phyloP scores from a whole-genome alignment of 37 sponge, comb jelly and placozoan genomes.

The Halichondria panicea region DNA sequence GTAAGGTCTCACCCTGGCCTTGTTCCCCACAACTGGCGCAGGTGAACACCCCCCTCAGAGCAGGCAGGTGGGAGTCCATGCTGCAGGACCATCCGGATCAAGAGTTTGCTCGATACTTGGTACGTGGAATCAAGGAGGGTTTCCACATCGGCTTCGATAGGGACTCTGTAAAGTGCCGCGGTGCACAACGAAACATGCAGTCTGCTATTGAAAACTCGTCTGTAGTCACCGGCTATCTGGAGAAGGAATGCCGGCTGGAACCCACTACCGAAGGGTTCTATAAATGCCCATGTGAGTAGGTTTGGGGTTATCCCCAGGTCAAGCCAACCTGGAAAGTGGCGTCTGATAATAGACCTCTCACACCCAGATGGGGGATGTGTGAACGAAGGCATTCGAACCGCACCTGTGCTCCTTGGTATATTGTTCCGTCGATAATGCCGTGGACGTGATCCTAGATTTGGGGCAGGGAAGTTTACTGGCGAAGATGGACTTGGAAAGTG shows the following conservation, averaged over 20 bases:
- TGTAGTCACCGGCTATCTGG: slow-evolving; percentile 22
- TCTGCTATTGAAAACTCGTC: slow-evolving; percentile 11
- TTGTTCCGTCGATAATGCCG: slow-evolving; percentile 13
- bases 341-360: slow-evolving; percentile 31
- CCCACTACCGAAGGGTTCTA: neutral
- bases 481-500: slow-evolving; percentile 17
- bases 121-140: slow-evolving; percentile 8
- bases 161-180: too few relatives aligned
- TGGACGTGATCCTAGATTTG: neutral
- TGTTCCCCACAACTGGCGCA: neutral
- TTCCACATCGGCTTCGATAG: slow-evolving; percentile 14
- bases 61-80: neutral
- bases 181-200: slow-evolving; percentile 10
- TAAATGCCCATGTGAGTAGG: slow-evolving; percentile 13
- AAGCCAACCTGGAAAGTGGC: slow-evolving; percentile 27
- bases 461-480: slow-evolving; percentile 7
- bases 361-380: slow-evolving; percentile 9
- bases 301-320: slow-evolving; percentile 36
- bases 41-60: slow-evolving; percentile 5
- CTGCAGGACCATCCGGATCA: slow-evolving; percentile 8
- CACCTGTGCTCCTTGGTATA: slow-evolving; percentile 12
- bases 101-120: slow-evolving; percentile 4
- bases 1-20: neutral
- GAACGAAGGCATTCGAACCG: slow-evolving; percentile 23
- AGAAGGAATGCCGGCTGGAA: neutral